Evolutionary conservation across 2,888 invertebrate species (phyloP).

Genomic region (Laothoe populi): DNA sequence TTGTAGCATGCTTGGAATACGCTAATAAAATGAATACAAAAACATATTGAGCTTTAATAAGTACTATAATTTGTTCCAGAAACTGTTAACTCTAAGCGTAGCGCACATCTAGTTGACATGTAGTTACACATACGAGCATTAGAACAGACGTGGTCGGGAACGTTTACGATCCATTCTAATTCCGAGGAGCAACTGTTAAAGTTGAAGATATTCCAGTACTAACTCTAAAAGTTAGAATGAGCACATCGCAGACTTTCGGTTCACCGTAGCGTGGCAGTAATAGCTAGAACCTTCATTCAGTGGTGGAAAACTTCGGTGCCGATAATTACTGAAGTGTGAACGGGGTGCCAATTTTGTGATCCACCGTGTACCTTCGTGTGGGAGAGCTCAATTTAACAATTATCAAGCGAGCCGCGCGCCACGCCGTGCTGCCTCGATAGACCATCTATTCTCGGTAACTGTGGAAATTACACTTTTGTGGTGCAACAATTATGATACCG

Average conservation of each 20-base stretch:
- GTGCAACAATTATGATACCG: slow-evolving; percentile 10
- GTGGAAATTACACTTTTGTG: slow-evolving; percentile 39
- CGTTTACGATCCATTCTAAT: slow-evolving; percentile 40
- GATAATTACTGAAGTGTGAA: slow-evolving; percentile 76
- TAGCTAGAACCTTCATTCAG: slow-evolving; percentile 59
- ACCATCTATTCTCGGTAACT: slow-evolving; percentile 48
- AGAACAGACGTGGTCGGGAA: slow-evolving; percentile 19
- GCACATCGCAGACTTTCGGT: slow-evolving; percentile 51
- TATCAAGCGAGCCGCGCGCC: slow-evolving; percentile 47
- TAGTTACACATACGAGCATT: slow-evolving; percentile 15
- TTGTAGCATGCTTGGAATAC: background rate
- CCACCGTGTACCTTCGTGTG: slow-evolving; percentile 38
- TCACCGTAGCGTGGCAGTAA: slow-evolving; percentile 56
- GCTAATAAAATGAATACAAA: background rate
- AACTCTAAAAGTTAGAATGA: slow-evolving; percentile 53
- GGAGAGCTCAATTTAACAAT: slow-evolving; percentile 64
- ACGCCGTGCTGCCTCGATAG: slow-evolving; percentile 24
- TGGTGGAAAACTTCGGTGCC: slow-evolving; percentile 69
- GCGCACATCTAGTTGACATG: slow-evolving; percentile 16
- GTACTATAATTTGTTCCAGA: background rate
- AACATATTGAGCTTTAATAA: background rate
- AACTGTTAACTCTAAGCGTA: slow-evolving; percentile 16
- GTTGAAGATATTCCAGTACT: slow-evolving; percentile 50
- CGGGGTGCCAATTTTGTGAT: slow-evolving; percentile 58
- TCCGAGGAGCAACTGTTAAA: slow-evolving; percentile 45